These are phyloP conservation scores for Rachycentron canadum DNA, from an alignment of 2,797 vertebrate genomes.

Conservation along the genomic window DNA sequence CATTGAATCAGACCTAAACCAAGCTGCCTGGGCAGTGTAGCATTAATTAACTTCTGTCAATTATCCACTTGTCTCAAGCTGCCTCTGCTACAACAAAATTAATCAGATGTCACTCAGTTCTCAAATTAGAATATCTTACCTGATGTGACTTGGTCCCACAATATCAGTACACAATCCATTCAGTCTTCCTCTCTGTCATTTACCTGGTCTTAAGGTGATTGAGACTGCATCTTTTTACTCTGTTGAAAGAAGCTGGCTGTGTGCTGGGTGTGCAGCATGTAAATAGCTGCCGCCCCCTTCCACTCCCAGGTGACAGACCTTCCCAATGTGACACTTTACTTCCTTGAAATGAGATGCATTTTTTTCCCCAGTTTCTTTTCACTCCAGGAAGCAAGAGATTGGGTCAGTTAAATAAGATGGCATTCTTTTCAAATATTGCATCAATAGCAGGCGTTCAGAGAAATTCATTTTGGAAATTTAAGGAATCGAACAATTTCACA, in stretches of 20 bases:
- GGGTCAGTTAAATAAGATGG: too few relatives aligned
- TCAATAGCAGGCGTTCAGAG: background rate
- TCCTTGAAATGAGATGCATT: constrained; percentile 35
- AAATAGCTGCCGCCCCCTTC: constrained; percentile 23
- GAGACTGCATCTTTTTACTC: constrained; percentile 21
- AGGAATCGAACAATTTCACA: background rate
- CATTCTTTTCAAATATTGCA: background rate
- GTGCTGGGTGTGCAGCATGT: constrained; percentile 16
- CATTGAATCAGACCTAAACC: background rate
- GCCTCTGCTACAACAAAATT: constrained; percentile 2
- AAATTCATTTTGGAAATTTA: background rate
- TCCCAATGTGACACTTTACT: constrained; percentile 42
- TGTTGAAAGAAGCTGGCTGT: constrained; percentile 22
- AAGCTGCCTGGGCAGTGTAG: background rate
- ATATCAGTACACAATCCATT: constrained; percentile 11
- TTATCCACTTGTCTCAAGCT: constrained; percentile 34
- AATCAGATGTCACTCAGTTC: background rate
- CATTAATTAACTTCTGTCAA: constrained; percentile 24
- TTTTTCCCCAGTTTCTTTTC: background rate
- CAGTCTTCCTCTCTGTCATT: constrained; percentile 1
- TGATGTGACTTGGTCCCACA: constrained; percentile 3
- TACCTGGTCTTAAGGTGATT: background rate
- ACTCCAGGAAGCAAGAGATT: background rate
- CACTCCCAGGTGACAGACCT: constrained; percentile 51
- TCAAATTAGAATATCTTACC: constrained; percentile 56